Evolutionary conservation across 2,797 vertebrate species (phyloP).

Genomic region (Oceanodroma leucorhoa): DNA sequence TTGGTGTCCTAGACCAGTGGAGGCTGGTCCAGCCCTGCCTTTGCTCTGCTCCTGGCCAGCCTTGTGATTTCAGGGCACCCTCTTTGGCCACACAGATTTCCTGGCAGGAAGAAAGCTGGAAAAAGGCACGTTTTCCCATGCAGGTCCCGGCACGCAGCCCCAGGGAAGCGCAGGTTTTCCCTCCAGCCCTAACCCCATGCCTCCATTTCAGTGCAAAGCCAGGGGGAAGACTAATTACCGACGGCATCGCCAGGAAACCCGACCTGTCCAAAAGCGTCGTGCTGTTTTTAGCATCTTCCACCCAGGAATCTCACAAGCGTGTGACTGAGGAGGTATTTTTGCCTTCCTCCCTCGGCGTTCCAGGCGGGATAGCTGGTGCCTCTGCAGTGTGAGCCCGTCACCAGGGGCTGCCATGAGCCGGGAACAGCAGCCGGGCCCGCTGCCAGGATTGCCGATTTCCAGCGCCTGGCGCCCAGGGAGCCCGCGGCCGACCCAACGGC

Average conservation of each 20-base stretch:
- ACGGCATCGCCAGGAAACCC: neutral
- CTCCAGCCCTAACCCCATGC: neutral
- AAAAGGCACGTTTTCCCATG: neutral
- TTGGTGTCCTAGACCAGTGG: neutral
- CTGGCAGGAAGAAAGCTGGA: neutral
- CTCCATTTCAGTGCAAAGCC: rapidly evolving
- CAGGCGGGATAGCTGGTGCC: neutral
- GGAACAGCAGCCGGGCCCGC: rapidly evolving
- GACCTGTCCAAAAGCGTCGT: neutral
- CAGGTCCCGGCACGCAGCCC: rapidly evolving
- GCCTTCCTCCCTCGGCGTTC: neutral
- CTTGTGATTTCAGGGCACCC: neutral
- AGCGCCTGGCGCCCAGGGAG: neutral
- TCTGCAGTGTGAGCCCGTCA: neutral
- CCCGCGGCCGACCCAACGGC: rapidly evolving
- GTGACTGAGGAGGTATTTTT: neutral
- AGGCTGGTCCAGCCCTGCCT: neutral
- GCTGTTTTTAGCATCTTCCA: neutral
- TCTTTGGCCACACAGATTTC: neutral
- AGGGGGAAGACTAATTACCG: neutral
- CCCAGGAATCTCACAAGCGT: neutral
- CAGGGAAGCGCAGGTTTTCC: rapidly evolving
- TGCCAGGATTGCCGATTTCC: rapidly evolving
- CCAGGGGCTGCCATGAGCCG: neutral
- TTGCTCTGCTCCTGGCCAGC: neutral